Evolutionary conservation across 2,888 invertebrate species (phyloP).

Genomic region (Leptarthrus brevirostris): DNA sequence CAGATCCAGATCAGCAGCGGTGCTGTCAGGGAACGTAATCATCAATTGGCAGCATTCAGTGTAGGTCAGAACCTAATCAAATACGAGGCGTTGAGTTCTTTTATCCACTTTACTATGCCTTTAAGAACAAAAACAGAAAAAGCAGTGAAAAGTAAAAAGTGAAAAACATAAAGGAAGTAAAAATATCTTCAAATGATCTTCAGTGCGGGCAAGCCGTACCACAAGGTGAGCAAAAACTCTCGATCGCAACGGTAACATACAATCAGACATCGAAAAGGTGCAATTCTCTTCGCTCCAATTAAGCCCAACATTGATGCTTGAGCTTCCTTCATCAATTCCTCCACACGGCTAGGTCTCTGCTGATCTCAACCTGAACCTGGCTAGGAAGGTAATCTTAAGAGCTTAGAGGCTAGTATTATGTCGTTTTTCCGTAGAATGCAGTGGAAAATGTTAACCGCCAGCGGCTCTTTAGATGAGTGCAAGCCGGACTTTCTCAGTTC

Average conservation of each 20-base stretch:
- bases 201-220: background rate
- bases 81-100: conserved; percentile 44
- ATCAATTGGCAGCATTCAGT: conserved; percentile 13
- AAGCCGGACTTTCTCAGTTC: conserved; percentile 30
- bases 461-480: conserved; percentile 40
- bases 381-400: conserved; percentile 11
- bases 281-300: conserved; percentile 49
- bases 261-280: conserved; percentile 48
- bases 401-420: background rate
- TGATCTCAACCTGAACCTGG: background rate
- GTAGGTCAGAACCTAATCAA: conserved; percentile 41
- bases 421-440: conserved; percentile 7
- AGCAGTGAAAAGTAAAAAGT: conserved; percentile 17
- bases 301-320: conserved; percentile 26
- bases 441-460: conserved; percentile 42
- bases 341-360: background rate
- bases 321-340: conserved; percentile 32
- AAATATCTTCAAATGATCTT: background rate
- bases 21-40: background rate
- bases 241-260: conserved; percentile 38
- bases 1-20: background rate
- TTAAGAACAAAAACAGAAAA: too few species aligned
- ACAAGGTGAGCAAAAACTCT: conserved; percentile 21
- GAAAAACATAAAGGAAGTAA: conserved; percentile 1
- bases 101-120: background rate